Conservation (phyloP, 2,888 invertebrate species). For the Tyria jacobaeae region DNA sequence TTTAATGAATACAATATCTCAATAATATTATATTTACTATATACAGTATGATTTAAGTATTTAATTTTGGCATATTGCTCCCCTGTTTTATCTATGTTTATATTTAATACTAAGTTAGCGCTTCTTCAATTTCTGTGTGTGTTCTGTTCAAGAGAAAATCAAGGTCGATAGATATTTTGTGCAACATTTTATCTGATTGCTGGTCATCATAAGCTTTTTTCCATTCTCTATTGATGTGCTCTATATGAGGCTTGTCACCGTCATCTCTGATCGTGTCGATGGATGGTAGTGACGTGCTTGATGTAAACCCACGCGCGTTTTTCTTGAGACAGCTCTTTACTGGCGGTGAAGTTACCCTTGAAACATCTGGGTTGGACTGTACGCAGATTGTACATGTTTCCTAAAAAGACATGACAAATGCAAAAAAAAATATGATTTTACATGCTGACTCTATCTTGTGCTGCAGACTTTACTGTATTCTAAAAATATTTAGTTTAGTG, state of each 20-base stretch:
- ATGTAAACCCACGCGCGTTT: slow-evolving; percentile 58
- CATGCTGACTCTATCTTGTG: not conserved
- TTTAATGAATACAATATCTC: slow-evolving; percentile 3
- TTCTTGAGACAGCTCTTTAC: slow-evolving; percentile 82
- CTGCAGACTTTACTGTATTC: too few relatives aligned
- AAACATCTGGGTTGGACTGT: slow-evolving; percentile 76
- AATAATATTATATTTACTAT: not conserved
- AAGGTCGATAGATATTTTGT: slow-evolving; percentile 93
- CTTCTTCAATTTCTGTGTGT: slow-evolving; percentile 78
- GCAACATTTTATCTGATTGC: slow-evolving; percentile 88
- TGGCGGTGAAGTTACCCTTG: slow-evolving; percentile 71
- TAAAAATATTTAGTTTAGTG: not conserved
- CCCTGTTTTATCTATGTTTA: slow-evolving; percentile 51
- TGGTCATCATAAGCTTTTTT: slow-evolving; percentile 72
- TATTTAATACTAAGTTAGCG: slow-evolving; percentile 67
- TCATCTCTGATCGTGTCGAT: slow-evolving; percentile 64
- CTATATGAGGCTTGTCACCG: slow-evolving; percentile 69
- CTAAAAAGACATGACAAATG: slow-evolving; percentile 18
- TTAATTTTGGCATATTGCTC: slow-evolving; percentile 62
- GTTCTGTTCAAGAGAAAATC: slow-evolving; percentile 92
- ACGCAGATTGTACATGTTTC: slow-evolving; percentile 77
- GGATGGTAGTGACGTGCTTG: slow-evolving; percentile 76
- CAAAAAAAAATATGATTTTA: not conserved
- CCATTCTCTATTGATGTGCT: slow-evolving; percentile 74
- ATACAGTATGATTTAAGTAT: slow-evolving; percentile 8